A percentile compares a stretch with the other conserved stretches of the same genome.
Conservation (phyloP, 2,888 invertebrate genomes). For the Andrena marginata region DNA sequence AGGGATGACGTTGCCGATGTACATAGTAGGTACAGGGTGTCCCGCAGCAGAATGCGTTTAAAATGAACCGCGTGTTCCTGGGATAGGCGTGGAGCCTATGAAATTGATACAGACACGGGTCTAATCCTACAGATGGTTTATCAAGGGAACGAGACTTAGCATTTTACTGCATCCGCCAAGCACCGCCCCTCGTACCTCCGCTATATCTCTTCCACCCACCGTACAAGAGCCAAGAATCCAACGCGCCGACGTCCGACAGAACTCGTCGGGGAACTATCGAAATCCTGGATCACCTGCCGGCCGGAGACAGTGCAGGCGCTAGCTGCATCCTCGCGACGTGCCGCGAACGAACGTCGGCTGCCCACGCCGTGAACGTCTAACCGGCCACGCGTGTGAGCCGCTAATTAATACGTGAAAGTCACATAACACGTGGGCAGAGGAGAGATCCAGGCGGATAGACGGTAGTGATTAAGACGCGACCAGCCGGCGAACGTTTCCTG, state of each 20-base stretch:
- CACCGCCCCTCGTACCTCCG: no score
- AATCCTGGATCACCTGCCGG: constrained; percentile 21
- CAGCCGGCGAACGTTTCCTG: constrained; percentile 36
- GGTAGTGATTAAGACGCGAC: constrained; percentile 70
- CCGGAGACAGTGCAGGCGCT: background rate
- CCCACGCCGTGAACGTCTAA: constrained; percentile 64
- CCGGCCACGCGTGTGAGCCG: constrained; percentile 58
- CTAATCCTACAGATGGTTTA: no score
- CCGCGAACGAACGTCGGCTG: constrained; percentile 50
- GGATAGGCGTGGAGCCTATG: no score
- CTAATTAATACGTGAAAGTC: constrained; percentile 81
- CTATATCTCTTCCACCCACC: background rate
- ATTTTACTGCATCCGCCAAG: no score
- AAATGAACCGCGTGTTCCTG: no score
- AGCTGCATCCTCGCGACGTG: constrained; percentile 28
- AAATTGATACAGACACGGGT: no score
- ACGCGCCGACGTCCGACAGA: background rate
- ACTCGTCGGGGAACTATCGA: background rate
- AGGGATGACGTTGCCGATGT: no score
- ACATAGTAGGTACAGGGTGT: no score
- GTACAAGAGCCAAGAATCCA: background rate
- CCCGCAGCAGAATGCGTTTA: no score
- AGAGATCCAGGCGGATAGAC: constrained; percentile 70
- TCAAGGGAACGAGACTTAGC: no score
- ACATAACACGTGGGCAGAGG: constrained; percentile 70